These are phyloP conservation scores for Scaptodrosophila latifasciaeformis DNA, from an alignment of 2,888 invertebrate species.

Conservation along the genomic window DNA sequence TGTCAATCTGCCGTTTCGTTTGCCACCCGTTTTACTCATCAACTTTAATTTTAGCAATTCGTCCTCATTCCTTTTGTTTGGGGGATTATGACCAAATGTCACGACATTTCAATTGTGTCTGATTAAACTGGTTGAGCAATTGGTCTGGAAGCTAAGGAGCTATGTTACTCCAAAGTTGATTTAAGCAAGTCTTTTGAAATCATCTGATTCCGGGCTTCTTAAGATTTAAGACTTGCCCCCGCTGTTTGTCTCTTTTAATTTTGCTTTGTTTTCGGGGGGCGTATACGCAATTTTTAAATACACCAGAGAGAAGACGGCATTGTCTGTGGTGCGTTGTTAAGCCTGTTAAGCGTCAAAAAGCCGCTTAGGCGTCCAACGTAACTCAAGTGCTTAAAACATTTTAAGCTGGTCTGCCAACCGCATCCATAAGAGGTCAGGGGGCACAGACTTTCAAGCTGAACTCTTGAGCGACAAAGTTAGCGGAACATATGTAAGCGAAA, in stretches of 20 bases:
- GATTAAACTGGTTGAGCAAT: conserved; percentile 13
- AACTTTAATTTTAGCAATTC: too few species aligned
- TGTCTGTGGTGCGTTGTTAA: conserved; percentile 2
- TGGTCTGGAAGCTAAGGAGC: neutral
- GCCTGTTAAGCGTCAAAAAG: conserved; percentile 49
- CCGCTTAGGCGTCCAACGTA: conserved; percentile 47
- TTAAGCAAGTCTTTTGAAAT: neutral
- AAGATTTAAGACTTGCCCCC: neutral
- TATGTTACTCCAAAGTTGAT: neutral
- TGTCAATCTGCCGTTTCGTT: conserved; percentile 45
- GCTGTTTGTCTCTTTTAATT: neutral
- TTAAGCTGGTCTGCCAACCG: conserved; percentile 40
- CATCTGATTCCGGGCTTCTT: neutral
- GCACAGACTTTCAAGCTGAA: too few species aligned
- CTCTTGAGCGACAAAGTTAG: too few species aligned
- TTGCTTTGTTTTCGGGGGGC: too few species aligned
- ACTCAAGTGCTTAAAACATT: conserved; percentile 57
- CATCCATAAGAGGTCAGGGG: too few species aligned
- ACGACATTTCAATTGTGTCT: conserved; percentile 39
- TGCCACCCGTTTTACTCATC: neutral
- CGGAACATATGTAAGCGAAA: too few species aligned
- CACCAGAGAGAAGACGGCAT: conserved; percentile 46
- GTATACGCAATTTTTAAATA: conserved; percentile 56
- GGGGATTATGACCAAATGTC: conserved; percentile 46
- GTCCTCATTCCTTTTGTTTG: too few species aligned